Evolutionary conservation across 2,113 vertebrate species (phyloP).

Genomic region (Proteles cristata): DNA sequence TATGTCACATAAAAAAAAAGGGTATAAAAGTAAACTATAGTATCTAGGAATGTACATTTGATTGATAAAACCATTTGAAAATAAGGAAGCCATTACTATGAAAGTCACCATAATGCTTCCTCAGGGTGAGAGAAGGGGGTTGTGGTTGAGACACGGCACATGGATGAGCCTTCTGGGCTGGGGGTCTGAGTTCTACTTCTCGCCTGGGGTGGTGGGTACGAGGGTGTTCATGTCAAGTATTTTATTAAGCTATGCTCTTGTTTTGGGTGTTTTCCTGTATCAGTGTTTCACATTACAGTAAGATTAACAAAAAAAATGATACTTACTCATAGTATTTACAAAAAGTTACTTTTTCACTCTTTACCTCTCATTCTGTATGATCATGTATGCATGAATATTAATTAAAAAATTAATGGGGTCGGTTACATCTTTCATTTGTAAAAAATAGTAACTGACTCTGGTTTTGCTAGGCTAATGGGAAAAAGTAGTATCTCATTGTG

Average conservation of each 20-base stretch:
- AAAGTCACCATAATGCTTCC: neutral
- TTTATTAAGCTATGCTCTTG: neutral
- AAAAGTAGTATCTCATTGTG: neutral
- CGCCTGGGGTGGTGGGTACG: neutral
- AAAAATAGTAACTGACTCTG: neutral
- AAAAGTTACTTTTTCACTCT: neutral
- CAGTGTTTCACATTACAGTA: neutral
- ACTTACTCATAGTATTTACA: neutral
- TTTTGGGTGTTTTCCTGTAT: conserved; percentile 5
- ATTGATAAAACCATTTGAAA: neutral
- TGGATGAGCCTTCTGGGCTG: neutral
- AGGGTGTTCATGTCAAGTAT: neutral
- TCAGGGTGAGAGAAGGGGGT: neutral
- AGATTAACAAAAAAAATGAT: neutral
- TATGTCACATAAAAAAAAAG: neutral
- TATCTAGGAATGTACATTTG: neutral
- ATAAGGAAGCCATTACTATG: neutral
- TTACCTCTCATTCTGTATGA: neutral
- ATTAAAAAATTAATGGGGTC: neutral
- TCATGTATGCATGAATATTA: neutral
- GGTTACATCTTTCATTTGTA: neutral
- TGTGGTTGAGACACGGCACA: neutral
- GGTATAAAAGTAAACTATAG: neutral
- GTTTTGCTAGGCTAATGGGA: neutral
- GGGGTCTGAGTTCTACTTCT: neutral